Evolutionary conservation across 1,140 invertebrate genomes (phyloP).

Genomic region (Condylostylus longicornis): DNA sequence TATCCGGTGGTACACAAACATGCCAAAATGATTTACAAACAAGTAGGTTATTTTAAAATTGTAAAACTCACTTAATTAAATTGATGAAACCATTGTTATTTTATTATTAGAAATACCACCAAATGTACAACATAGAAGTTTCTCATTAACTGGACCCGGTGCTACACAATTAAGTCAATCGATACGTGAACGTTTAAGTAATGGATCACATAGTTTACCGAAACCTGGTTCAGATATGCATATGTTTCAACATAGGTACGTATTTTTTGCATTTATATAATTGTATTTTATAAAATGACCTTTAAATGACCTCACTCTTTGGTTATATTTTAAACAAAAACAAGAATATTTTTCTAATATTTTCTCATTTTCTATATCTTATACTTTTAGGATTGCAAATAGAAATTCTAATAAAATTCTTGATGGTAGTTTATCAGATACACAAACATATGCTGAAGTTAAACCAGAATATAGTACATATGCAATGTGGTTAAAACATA

Average conservation of each 20-base stretch:
- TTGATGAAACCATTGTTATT: conserved; percentile 1
- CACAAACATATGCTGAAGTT: conserved; percentile 47
- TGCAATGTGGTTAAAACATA: conserved; percentile 52
- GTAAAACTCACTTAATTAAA: background rate
- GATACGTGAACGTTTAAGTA: conserved; percentile 60
- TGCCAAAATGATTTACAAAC: conserved; percentile 61
- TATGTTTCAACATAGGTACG: conserved; percentile 29
- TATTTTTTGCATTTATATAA: background rate
- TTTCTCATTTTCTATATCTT: too few relatives aligned
- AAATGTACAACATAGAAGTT: conserved; percentile 51
- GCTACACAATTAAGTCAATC: conserved; percentile 72
- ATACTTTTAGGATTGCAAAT: conserved; percentile 35
- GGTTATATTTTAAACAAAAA: too few relatives aligned
- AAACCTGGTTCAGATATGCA: conserved; percentile 50
- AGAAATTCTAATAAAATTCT: conserved; percentile 44
- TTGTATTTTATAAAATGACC: background rate
- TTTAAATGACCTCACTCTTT: too few relatives aligned
- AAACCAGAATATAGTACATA: conserved; percentile 52
- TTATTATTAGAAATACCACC: conserved; percentile 19
- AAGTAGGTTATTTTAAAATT: conserved; percentile 34
- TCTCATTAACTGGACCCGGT: conserved; percentile 62
- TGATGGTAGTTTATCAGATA: conserved; percentile 67
- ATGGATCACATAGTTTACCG: conserved; percentile 62
- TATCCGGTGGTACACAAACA: conserved; percentile 76
- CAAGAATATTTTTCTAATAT: too few relatives aligned